Evolutionary conservation across 2,113 vertebrate genomes (phyloP), one percentile per base, ranked within the genome.

Genomic region (Ictidomys tridecemlineatus): DNA sequence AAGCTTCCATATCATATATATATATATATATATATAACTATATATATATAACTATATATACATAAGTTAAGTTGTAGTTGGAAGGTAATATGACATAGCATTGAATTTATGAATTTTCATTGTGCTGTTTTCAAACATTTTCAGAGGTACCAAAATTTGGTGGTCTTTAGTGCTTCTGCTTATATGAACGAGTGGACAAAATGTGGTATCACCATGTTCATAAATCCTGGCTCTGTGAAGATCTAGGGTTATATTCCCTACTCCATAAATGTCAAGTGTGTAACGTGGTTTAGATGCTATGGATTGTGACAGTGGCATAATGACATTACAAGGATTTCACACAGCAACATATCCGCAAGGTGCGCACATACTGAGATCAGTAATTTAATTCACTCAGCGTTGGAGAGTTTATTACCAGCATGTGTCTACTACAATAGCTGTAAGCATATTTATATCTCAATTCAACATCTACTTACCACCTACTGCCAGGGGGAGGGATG

Each of bases 401-500:
- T 12, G 2, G 12, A 56, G 90, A 85, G 34, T 51, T 76, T 82
- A 53, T 77, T 48, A 70, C 42, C 69, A 74, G 65, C 16, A 20
- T 48, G 20, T 34, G 37, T 70, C 56, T 94, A 45, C 70, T 69
- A 74, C 34, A 76, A 37, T 89, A 92, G 85, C 30, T 92, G n/a
- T 53, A 28, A 84, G 69, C 83, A 34, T 74, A 74, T 70, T 89
- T 89, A 37, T 63, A 76, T 86, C 74, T 94, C 74, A 85, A 14
- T 37, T 92, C 74, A 94, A 53, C 67, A 14, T 92, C 63, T 39
- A 32, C 51, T 37, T 82, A 28, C 45, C 42, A 92, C 74, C 79
- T 39, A 74, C 79, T 32, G 14, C n/a, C 34, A 53, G 51, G 39
- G 39, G 67, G 53, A 94, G 80, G 32, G 7, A 24, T 16, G 30